Conservation (phyloP, 2,888 invertebrate genomes). For the Callyntrura sp. region DNA sequence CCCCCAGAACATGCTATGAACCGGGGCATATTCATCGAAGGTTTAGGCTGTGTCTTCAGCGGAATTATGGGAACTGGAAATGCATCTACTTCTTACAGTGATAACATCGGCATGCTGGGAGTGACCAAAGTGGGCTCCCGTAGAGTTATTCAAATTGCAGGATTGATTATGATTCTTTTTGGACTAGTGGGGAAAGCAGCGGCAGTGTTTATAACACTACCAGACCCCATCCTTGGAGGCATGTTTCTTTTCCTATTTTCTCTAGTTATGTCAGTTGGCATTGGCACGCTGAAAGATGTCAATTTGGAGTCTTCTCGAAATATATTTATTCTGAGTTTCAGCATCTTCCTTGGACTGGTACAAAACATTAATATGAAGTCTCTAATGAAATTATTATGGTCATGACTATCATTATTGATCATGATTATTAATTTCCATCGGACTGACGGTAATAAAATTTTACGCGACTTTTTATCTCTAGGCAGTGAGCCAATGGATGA, state of each 20-base stretch:
- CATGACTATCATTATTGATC: conserved; percentile 60
- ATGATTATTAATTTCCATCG: conserved; percentile 20
- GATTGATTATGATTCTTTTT: conserved; percentile 90
- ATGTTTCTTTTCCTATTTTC: conserved; percentile 94
- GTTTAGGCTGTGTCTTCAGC: conserved; percentile 93
- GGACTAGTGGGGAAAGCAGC: conserved; percentile 92
- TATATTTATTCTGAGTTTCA: conserved; percentile 95
- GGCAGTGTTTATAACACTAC: conserved; percentile 88
- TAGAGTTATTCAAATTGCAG: conserved; percentile 92
- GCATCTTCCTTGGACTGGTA: conserved; percentile 93
- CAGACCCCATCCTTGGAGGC: conserved; percentile 92
- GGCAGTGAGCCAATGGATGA: conserved; percentile 92
- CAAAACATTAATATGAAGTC: too few relatives aligned
- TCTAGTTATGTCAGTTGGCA: conserved; percentile 92
- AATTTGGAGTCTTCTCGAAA: conserved; percentile 94
- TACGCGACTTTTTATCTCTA: conserved; percentile 83
- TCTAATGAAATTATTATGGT: too few relatives aligned
- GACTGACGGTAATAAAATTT: too few relatives aligned
- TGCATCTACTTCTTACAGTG: conserved; percentile 95
- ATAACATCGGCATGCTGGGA: conserved; percentile 96
- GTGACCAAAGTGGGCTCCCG: conserved; percentile 94
- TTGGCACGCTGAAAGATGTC: conserved; percentile 92
- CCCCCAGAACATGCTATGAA: conserved; percentile 95
- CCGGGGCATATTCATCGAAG: conserved; percentile 94
- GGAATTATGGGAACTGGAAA: conserved; percentile 95